Evolutionary conservation across 2,797 vertebrate genomes (phyloP), one percentile per base, ranked within the genome.

Genomic region (Eupleurogrammus muticus): DNA sequence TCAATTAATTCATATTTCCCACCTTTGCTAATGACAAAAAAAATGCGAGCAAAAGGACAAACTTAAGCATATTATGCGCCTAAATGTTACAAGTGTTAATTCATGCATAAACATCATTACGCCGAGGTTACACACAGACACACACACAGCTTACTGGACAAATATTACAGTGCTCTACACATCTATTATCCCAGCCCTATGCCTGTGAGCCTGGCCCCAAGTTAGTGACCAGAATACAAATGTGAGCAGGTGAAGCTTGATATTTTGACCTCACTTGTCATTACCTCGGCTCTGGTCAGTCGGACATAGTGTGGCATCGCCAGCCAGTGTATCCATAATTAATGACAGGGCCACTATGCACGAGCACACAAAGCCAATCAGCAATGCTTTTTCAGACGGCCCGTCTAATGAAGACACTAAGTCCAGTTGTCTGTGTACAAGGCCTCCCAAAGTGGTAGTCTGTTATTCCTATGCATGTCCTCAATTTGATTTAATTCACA

Each of bases 201-300:
- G 62, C 65, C 66, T 75, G 23, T 56, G 79, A 73, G 80, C 73
- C 64, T 63, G 50, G 53, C 56, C 69, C 65, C 1, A 7, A 66
- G 54, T 64, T 28, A 66, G 77, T 72, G 83, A 83, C 63, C 81
- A 68, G 91, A 93, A 92, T 92, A 87, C 84, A 85, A 88, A 87
- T 90, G 77, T 58, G 23, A 17, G 10, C 73, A 76, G 74, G 74
- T 78, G 76, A 68, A 66, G 76, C 67, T 87, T 75, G 47, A 84
- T 87, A 73, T 54, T 75, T 74, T 86, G 82, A 92, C 91, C 93
- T 86, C 72, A 56, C 50, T 64, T 88, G 89, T 92, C 88, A 84
- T 89, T 87, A 90, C 66, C 80, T 74, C 68, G 56, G 67, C 67
- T 75, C 77, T 69, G 72, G 80, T 92, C 90, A 84, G 66, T 82